phyloP scores from a whole-genome alignment of 1,140 invertebrate genomes.

The Phenacoccus solenopsis region DNA sequence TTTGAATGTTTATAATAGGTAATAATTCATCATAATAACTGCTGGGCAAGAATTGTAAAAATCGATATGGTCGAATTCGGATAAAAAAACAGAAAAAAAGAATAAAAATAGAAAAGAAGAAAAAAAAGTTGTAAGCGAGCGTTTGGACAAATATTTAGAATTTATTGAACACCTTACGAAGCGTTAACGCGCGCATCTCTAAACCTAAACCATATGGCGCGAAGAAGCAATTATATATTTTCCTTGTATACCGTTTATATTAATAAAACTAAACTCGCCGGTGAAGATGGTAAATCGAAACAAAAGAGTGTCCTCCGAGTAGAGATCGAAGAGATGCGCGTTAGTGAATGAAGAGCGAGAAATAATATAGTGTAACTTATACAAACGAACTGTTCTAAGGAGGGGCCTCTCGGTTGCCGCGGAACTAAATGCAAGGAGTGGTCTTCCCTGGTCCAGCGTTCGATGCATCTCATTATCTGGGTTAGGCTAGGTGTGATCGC shows the following conservation, averaged over 20 bases:
- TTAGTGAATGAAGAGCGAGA: neutral
- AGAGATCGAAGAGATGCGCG: neutral
- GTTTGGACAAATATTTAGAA: neutral
- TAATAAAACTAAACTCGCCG: slow-evolving; percentile 1
- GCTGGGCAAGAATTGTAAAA: too few relatives aligned
- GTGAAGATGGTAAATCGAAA: slow-evolving; percentile 13
- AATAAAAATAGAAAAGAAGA: too few relatives aligned
- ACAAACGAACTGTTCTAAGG: slow-evolving; percentile 6
- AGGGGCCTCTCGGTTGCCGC: slow-evolving; percentile 12
- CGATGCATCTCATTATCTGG: slow-evolving; percentile 8
- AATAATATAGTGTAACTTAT: neutral
- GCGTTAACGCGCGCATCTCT: neutral
- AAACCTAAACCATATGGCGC: slow-evolving; percentile 3
- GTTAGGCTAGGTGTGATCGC: slow-evolving; percentile 13
- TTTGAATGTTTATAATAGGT: too few relatives aligned
- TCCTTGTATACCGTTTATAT: neutral
- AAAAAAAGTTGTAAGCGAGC: too few relatives aligned
- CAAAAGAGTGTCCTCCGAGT: slow-evolving; percentile 9
- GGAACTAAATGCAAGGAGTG: slow-evolving; percentile 16
- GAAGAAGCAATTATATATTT: slow-evolving; percentile 16
- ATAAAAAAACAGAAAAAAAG: too few relatives aligned
- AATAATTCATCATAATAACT: too few relatives aligned
- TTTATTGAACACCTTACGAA: slow-evolving; percentile 7
- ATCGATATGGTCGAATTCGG: too few relatives aligned
- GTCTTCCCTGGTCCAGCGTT: slow-evolving; percentile 13